These are phyloP conservation scores for Azorinus chamasolen DNA, from an alignment of 2,888 invertebrate species.

Conservation along the genomic window DNA sequence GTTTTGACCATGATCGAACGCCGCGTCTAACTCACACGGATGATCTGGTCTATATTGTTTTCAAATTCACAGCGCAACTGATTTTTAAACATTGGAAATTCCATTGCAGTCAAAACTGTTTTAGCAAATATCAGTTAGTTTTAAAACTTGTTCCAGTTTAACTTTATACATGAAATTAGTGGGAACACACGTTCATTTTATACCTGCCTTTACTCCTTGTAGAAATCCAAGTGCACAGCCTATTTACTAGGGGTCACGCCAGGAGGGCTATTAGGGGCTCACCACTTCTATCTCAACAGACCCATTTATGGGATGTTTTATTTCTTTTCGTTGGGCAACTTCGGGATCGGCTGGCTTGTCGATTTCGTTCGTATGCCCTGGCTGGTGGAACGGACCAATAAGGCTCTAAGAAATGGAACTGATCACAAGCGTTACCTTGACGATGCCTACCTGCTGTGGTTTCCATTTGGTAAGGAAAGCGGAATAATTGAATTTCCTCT, in stretches of 20 bases:
- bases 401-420: not conserved
- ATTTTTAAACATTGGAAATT: no score
- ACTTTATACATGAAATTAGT: no score
- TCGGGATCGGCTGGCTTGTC: conserved; percentile 68
- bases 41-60: no score
- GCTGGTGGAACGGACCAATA: conserved; percentile 36
- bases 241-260: conserved; percentile 64
- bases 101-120: no score
- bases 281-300: conserved; percentile 75
- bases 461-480: conserved; percentile 67
- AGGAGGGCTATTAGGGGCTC: conserved; percentile 68
- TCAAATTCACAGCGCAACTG: no score
- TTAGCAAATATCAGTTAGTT: no score
- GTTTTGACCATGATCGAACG: no score
- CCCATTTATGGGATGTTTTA: conserved; percentile 60
- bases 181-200: no score
- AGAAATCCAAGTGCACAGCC: conserved; percentile 51
- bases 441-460: conserved; percentile 73
- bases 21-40: no score
- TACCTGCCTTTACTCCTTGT: conserved; percentile 19
- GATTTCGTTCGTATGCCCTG: conserved; percentile 48
- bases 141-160: no score
- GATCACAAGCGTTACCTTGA: conserved; percentile 56
- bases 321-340: conserved; percentile 67
- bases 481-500: no score